Evolutionary conservation across 2,113 vertebrate genomes (phyloP).

Genomic region (Trematomus loennbergii): DNA sequence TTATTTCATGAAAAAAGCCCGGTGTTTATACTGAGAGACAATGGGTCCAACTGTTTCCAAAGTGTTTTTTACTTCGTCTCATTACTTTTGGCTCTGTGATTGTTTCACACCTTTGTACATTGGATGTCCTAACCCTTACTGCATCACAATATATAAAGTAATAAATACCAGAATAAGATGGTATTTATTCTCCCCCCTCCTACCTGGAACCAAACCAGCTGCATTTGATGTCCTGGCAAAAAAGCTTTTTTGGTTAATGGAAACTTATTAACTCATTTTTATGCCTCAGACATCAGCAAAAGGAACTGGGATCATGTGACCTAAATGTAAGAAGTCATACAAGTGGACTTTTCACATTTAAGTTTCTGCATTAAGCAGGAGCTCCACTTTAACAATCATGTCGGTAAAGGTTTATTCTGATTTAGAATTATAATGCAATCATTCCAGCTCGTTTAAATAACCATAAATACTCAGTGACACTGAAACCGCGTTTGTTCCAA

Average conservation of each 20-base stretch:
- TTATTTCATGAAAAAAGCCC: not conserved
- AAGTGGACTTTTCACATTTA: no score
- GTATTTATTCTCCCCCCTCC: not conserved
- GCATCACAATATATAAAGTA: not conserved
- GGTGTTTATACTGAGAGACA: no score
- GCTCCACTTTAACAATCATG: not conserved
- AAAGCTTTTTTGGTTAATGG: no score
- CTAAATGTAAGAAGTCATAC: not conserved
- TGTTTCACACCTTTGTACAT: not conserved
- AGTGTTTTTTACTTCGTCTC: no score
- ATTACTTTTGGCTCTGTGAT: not conserved
- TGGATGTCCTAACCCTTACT: not conserved
- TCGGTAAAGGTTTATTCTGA: constrained; percentile 26
- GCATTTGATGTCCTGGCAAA: not conserved
- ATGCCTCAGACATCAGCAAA: no score
- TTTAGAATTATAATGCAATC: not conserved
- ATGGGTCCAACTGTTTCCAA: no score
- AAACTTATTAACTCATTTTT: no score
- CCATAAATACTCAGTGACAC: constrained; percentile 43
- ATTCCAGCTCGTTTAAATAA: constrained; percentile 48
- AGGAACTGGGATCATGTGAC: not conserved
- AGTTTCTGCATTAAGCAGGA: not conserved
- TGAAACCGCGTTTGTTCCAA: constrained; percentile 29
- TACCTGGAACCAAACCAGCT: not conserved
- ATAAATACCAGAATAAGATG: not conserved